Evolutionary conservation across 2,797 vertebrate species (phyloP), one percentile per base, ranked within the genome.

Genomic region (Galagoides demidoff): DNA sequence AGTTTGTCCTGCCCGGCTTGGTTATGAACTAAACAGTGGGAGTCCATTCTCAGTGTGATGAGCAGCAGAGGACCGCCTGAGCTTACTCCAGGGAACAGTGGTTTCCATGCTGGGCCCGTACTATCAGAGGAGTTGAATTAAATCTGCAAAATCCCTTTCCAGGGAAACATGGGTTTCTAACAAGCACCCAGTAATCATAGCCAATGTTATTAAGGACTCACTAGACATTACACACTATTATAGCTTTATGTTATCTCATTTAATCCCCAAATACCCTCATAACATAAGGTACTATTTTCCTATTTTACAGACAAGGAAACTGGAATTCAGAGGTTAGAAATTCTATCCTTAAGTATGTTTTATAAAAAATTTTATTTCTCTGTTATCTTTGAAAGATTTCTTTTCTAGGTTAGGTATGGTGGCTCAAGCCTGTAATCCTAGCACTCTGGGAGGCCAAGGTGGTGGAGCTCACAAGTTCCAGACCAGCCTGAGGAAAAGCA

Each of bases 141-240:
- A 17, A 95, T 7, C 73, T 49, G 59, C 37, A 86, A 55, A 83
- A 81, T 79, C 57, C 14, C 64, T 73, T 86, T 76, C 70, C 37
- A 78, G 82, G 52, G 63, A 89, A 74, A 93, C 27, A 25, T n/a
- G 64, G 43, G 43, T 90, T 92, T 89, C 77, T 92, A 86, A 81
- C 23, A 86, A 74, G 61, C 29, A 79, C 57, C 3, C 3, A 39
- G 27, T n/a, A 71, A 68, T 45, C 27, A n/a, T 22, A 37, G 68
- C 52, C 59, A 73, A 43, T 12, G 29, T 45, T 76, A 76, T 0
- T 49, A 55, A 84, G n/a, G 37, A 29, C 43, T 90, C 82, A 55
- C 43, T 59, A 70, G 31, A 68, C n/a, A 66, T 14, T 14, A 74
- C 29, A n/a, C 49, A 20, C 12, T 61, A 20, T 31, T 70, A 25